Base-by-base conservation (phyloP, 2,888 invertebrate genomes). In the Cabera pusaria region DNA sequence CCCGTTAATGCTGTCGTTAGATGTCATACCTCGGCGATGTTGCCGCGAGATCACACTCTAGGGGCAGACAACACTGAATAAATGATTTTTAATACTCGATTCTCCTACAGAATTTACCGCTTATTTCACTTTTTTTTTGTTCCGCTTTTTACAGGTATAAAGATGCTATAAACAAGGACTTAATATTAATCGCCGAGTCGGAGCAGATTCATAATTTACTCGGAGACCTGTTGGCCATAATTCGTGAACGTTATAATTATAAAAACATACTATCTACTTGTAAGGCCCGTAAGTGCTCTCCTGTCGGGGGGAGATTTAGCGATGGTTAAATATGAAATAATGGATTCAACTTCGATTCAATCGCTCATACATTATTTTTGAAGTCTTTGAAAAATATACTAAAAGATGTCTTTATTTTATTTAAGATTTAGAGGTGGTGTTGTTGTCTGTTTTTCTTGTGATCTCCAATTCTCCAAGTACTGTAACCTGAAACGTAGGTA, bases 31-130 rank as follows among this genome's bases (percentile, higher is more conserved):
- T 50, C 35, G 37, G 36, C 41, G 37, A 41, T 42, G 46, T 50
- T 44, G 29, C 50, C 61, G 28, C 61, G 49, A 46, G 56, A 66
- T 61, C 50, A 51, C 56, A 55, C 66, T 56, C 57, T 10, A 9
- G 62, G 55, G 67, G 32, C 40, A 49, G 42, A 59, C 56, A 49
- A 53, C 49, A 44, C 47, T 67, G 60, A 64, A 67, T 67, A 64
- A 66, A 67, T 65, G 56, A 67, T 66, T 58, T 51, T 66, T 60
- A 58, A 66, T 63, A 59, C 56, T 40, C 27, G 44, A 31, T 41
- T 37, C 44, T 40, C 32, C 35, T 43, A 39, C 44, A 31, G 44
- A 54, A 50, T 50, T 56, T 52, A 52, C 52, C 43, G 34, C 47
- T 40, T 49, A 49, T 52, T 54, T 48, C 25, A 40, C 42, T 37